Percentiles rank a stretch among this genome's conserved stretches.
These are phyloP conservation scores for Dasyprocta punctata DNA, from an alignment of 2,113 vertebrate species.

Conservation along the genomic window DNA sequence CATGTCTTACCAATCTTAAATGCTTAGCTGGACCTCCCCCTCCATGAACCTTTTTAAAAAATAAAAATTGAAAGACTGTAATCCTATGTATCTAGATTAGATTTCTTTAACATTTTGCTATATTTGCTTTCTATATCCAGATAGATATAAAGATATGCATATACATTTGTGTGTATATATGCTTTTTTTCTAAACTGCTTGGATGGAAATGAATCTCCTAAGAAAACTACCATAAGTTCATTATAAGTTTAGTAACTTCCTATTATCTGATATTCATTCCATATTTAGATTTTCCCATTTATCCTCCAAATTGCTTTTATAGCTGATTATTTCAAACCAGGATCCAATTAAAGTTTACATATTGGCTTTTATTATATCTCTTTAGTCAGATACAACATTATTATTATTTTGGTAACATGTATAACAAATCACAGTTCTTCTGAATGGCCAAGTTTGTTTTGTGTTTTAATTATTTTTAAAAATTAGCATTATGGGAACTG, in stretches of 20 bases:
- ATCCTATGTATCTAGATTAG: conserved; percentile 10
- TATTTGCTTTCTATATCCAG: conserved; percentile 16
- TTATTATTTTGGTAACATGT: conserved; percentile 43
- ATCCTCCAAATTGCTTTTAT: conserved; percentile 28
- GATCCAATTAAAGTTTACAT: conserved; percentile 38
- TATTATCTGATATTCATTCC: not conserved
- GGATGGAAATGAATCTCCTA: conserved; percentile 39
- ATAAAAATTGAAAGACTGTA: conserved; percentile 23
- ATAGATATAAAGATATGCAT: not conserved
- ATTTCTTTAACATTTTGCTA: conserved; percentile 36
- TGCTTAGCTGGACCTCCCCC: not conserved
- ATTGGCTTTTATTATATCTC: conserved; percentile 6
- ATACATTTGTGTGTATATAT: not conserved
- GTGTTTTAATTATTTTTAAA: conserved; percentile 58
- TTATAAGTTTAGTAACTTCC: not conserved
- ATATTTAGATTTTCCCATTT: conserved; percentile 29
- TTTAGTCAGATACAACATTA: conserved; percentile 12
- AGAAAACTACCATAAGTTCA: not conserved
- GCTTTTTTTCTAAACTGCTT: not conserved
- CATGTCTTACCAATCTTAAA: conserved; percentile 39
- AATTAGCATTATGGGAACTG: conserved; percentile 14
- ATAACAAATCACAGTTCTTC: conserved; percentile 39
- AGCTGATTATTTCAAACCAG: conserved; percentile 53
- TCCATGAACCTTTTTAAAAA: conserved; percentile 22
- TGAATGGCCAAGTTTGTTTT: conserved; percentile 46